Conservation (phyloP, 2,888 invertebrate genomes). For the Coleophora flavipennella region DNA sequence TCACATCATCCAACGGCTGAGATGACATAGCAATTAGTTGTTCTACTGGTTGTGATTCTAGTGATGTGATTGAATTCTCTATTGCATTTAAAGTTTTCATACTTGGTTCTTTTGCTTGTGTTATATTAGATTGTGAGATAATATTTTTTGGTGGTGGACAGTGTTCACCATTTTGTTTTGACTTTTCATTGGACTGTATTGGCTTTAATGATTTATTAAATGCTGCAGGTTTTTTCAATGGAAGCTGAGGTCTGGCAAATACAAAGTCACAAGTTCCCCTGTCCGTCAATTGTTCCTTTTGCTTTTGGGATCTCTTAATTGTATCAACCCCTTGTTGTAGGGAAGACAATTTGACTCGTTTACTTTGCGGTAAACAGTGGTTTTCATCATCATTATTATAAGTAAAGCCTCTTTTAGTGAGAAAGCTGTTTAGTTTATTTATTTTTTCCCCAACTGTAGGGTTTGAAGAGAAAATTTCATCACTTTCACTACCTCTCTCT, state of each 20-base stretch:
- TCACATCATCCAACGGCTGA: constrained; percentile 12
- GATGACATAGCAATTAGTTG: constrained; percentile 31
- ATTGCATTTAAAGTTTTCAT: not conserved
- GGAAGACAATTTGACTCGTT: constrained; percentile 26
- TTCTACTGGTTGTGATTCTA: constrained; percentile 20
- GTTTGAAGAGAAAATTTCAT: constrained; percentile 33
- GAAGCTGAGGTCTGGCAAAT: constrained; percentile 41
- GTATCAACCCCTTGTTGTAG: constrained; percentile 7
- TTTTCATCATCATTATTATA: constrained; percentile 17
- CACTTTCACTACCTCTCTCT: constrained; percentile 26
- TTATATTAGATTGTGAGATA: not conserved
- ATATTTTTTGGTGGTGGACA: constrained; percentile 2
- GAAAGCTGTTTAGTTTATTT: constrained; percentile 3
- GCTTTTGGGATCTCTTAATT: constrained; percentile 11
- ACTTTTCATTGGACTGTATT: not conserved
- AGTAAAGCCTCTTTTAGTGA: constrained; percentile 20
- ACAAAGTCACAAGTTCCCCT: constrained; percentile 28
- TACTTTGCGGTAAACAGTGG: constrained; percentile 21
- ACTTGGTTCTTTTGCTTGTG: not conserved
- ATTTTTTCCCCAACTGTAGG: constrained; percentile 18
- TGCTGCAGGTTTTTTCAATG: constrained; percentile 20
- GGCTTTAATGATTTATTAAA: not conserved
- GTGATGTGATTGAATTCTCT: constrained; percentile 17
- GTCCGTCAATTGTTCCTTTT: constrained; percentile 12
- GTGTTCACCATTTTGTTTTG: not conserved